Conservation (phyloP, 2,797 vertebrate genomes). For the Siniperca undulata region DNA sequence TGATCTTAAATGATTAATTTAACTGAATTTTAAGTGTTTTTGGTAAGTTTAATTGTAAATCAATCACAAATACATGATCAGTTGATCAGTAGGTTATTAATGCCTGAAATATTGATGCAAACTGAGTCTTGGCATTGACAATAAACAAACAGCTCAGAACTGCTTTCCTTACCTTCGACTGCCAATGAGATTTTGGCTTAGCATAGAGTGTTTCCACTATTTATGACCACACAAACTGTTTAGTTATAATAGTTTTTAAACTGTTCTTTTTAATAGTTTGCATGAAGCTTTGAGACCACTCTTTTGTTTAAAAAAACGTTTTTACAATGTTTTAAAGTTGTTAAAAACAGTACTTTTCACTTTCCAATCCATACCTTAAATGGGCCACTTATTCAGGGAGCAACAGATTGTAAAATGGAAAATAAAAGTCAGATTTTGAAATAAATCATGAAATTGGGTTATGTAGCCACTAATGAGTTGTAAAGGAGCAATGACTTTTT, state of each 20-base stretch:
- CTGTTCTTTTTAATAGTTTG: constrained; percentile 20
- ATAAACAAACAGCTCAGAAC: constrained; percentile 44
- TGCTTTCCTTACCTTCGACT: constrained; percentile 31
- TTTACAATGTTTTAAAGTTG: not conserved
- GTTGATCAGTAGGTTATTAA: too few relatives aligned
- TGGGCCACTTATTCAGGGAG: not conserved
- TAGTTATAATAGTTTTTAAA: constrained; percentile 6
- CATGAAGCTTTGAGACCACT: not conserved
- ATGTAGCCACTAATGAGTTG: not conserved
- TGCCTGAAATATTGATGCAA: not conserved
- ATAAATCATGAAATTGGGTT: not conserved
- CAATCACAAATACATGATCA: not conserved
- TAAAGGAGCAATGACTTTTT: not conserved
- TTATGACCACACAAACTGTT: constrained; percentile 29
- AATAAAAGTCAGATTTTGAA: not conserved
- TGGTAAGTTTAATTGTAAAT: not conserved
- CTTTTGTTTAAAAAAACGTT: not conserved
- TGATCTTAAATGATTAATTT: too few relatives aligned
- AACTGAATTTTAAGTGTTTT: too few relatives aligned
- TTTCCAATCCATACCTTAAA: not conserved
- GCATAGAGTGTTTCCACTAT: constrained; percentile 27
- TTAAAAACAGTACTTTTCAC: not conserved
- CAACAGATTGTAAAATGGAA: not conserved
- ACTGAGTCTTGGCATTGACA: constrained; percentile 26
- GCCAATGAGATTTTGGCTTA: constrained; percentile 49